Base-by-base conservation (phyloP, 2,113 vertebrate genomes). In the Narcine bancroftii region DNA sequence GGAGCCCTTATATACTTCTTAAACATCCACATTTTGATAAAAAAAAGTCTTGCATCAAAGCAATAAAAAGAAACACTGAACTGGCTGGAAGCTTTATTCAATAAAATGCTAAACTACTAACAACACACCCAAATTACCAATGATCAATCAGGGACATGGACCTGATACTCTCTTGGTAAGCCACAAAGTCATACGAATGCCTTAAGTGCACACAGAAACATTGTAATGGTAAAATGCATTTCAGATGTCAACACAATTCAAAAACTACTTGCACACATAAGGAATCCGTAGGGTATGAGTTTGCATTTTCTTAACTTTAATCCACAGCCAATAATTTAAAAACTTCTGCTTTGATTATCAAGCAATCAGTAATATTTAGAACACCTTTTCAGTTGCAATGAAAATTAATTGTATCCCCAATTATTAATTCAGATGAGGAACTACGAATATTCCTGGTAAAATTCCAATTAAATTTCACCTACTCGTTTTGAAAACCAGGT, bases 401-500 rank as follows among this genome's bases (percentile, higher is more conserved):
- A 65, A 60, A 89, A 65, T 33, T 60, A 87, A 65, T 2, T 9
- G 75, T 69, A n/a, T n/a, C n/a, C 66, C 19, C 26, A 69, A 69
- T 69, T 19, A 69, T 69, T 1, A 60, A 60, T 60, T 60, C 56
- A 60, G 15, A 60, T 60, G 56, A 11, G 15, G 56, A 60, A 7
- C 26, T 69, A 69, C 19, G 66, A 26, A 69, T 69, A 69, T 69
- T 91, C 47, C 71, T 91, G 36, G 42, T 42, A 69, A 69, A 91
- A 91, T 69, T 42, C 89, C 63, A 91, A 91, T 91, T 91, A 91
- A 69, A 47, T 42, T 91, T 91, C 89, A 26, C 26, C 29, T 19
- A 91, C 36, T 91, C 63, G 39, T 69, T 91, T 69, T 91, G 39
- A 91, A 91, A 91, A 91, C 63, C 42, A 47, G 45, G n/a, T n/a